Evolutionary conservation across 1,140 invertebrate genomes (phyloP).

Genomic region (Aphidius gifuensis): DNA sequence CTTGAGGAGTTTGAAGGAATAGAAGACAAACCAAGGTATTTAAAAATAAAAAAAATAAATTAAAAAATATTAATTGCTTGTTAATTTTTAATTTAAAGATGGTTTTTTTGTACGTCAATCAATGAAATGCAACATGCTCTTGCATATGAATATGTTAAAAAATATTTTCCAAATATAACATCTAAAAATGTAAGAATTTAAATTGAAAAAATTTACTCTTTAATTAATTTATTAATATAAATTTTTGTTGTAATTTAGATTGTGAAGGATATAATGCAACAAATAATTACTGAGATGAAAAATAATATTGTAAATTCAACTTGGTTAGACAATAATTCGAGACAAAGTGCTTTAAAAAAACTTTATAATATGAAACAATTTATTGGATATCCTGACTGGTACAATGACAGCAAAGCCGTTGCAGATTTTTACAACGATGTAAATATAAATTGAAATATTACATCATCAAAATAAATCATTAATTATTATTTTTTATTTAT

Average conservation of each 20-base stretch:
- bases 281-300: constrained; percentile 38
- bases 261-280: not conserved
- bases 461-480: too few species aligned
- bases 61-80: too few species aligned
- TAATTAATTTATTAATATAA: not conserved
- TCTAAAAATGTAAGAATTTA: not conserved
- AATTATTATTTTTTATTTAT: too few species aligned
- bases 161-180: constrained; percentile 25
- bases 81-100: not conserved
- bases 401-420: constrained; percentile 68
- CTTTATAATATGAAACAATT: constrained; percentile 77
- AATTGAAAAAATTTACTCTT: too few species aligned
- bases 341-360: constrained; percentile 75
- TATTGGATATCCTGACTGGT: constrained; percentile 87
- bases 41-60: too few species aligned
- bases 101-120: not conserved
- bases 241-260: not conserved
- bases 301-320: constrained; percentile 66
- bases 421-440: constrained; percentile 75
- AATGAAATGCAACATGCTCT: constrained; percentile 7
- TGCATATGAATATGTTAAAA: constrained; percentile 5
- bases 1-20: not conserved
- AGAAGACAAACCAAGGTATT: not conserved
- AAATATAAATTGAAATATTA: constrained; percentile 33
- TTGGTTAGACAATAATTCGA: constrained; percentile 85